These are phyloP conservation scores for Triops longicaudatus DNA, from an alignment of 1,140 invertebrate species.

Conservation along the genomic window DNA sequence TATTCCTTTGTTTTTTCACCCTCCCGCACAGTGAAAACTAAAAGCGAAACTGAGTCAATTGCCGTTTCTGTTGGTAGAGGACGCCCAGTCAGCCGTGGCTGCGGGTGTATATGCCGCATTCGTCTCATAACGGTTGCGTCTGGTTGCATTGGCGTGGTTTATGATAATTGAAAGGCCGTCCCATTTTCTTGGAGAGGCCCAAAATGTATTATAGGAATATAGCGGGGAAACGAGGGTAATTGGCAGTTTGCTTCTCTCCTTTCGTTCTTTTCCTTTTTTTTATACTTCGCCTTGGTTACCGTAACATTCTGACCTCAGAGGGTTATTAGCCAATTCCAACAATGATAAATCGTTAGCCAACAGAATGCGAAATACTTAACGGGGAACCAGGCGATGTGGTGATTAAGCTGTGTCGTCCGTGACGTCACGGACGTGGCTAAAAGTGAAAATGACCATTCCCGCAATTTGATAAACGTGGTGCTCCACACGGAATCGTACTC, in stretches of 20 bases:
- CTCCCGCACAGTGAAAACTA: background rate
- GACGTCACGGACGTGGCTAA: too few relatives aligned
- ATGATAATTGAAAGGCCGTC: slow-evolving; percentile 3
- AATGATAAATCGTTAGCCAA: too few relatives aligned
- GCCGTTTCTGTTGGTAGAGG: background rate
- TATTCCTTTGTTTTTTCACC: background rate
- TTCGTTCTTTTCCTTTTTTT: slow-evolving; percentile 10
- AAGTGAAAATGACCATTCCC: too few relatives aligned
- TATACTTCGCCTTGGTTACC: too few relatives aligned
- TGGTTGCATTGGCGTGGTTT: slow-evolving; percentile 6
- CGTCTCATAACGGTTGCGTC: slow-evolving; percentile 1
- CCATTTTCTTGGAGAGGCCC: background rate
- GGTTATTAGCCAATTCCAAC: too few relatives aligned
- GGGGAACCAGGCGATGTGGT: too few relatives aligned
- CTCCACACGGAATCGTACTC: too few relatives aligned
- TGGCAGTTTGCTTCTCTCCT: background rate
- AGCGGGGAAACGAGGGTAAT: background rate
- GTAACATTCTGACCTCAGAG: too few relatives aligned
- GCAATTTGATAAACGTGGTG: too few relatives aligned
- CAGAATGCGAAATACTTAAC: too few relatives aligned
- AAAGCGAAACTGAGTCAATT: slow-evolving; percentile 8
- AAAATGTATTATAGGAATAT: slow-evolving; percentile 8
- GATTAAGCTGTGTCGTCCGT: too few relatives aligned
- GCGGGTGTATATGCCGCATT: background rate
- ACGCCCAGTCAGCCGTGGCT: background rate